phyloP scores from a whole-genome alignment of 1,140 invertebrate genomes.

The Solen grandis region DNA sequence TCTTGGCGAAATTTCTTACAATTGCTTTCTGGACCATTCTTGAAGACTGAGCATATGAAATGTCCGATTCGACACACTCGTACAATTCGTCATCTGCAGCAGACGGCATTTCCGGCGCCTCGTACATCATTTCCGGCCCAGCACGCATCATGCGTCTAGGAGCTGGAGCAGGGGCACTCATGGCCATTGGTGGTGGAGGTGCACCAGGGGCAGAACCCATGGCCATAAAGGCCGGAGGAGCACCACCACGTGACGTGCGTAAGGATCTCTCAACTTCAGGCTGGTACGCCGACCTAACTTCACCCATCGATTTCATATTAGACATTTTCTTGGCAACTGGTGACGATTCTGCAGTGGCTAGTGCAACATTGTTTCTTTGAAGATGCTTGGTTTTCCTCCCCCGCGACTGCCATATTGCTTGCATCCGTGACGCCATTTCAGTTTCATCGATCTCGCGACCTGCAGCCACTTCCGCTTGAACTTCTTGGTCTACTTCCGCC shows the following conservation, averaged over 20 bases:
- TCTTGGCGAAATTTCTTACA: slow-evolving; percentile 34
- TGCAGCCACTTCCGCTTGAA: slow-evolving; percentile 54
- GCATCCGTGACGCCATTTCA: slow-evolving; percentile 56
- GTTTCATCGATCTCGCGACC: slow-evolving; percentile 60
- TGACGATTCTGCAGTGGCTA: slow-evolving; percentile 34
- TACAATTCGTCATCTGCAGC: slow-evolving; percentile 6
- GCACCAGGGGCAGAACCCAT: not conserved
- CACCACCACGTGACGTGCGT: not conserved
- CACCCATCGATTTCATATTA: slow-evolving; percentile 43
- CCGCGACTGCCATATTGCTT: slow-evolving; percentile 52
- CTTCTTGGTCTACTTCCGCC: slow-evolving; percentile 69
- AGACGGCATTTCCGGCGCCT: too few species aligned
- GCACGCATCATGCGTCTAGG: too few species aligned
- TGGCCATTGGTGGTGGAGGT: not conserved
- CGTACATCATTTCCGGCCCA: too few species aligned
- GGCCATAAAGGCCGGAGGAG: too few species aligned
- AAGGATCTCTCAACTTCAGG: not conserved
- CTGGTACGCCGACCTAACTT: slow-evolving; percentile 36
- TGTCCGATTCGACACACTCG: slow-evolving; percentile 9
- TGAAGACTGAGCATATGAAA: slow-evolving; percentile 22
- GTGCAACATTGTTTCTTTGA: slow-evolving; percentile 45
- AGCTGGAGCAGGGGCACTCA: not conserved
- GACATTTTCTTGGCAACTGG: slow-evolving; percentile 52
- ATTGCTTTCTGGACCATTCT: slow-evolving; percentile 53
- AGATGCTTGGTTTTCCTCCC: slow-evolving; percentile 63